Base-by-base conservation (phyloP, 2,113 vertebrate genomes). In the Suricata suricatta region DNA sequence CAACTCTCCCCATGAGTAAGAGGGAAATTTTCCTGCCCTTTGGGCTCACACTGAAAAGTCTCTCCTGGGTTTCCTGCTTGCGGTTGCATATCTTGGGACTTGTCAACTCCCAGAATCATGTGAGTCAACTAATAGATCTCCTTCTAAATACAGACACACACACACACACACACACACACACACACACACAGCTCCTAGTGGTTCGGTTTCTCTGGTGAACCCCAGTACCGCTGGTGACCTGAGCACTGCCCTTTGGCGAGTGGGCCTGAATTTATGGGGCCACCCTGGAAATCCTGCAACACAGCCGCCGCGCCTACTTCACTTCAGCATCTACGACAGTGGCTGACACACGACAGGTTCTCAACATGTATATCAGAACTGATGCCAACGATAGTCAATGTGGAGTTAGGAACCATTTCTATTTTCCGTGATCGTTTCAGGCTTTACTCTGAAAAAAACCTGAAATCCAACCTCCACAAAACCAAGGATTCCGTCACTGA, bases 141-240 rank as follows among this genome's bases (percentile, higher is more conserved):
- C 12, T 52, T 64, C 47, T 60, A 4, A 5, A 1, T 5, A 15
- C 5, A 7, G 4, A 2, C 64, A 41, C 27, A n/a, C 31, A 44
- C 4, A 1, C 5, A 15, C 5, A 7, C 6, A 2, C 64, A 41
- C 27, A n/a, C 31, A 44, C 44, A 4, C 4, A 1, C 5, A 15
- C 5, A 7, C 6, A 2, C 64, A 41, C 27, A n/a, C 31, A 41
- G 3, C 15, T 10, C 27, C 41, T 1, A 5, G 19, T 3, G 38
- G 13, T 80, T 52, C 66, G 25, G 25, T 15, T 41, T 54, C 33
- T 81, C 60, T 5, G 29, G 71, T 57, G 35, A 72, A 13, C 35
- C 2, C 52, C 7, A 3, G 13, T 17, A 15, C 29, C 16, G 57
- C 44, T 10, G 27, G 44, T 1, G 19, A 10, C 44, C 64, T 4